These are phyloP conservation scores for Leucopsar rothschildi DNA, from an alignment of 2,113 vertebrate genomes.

Conservation along the genomic window DNA sequence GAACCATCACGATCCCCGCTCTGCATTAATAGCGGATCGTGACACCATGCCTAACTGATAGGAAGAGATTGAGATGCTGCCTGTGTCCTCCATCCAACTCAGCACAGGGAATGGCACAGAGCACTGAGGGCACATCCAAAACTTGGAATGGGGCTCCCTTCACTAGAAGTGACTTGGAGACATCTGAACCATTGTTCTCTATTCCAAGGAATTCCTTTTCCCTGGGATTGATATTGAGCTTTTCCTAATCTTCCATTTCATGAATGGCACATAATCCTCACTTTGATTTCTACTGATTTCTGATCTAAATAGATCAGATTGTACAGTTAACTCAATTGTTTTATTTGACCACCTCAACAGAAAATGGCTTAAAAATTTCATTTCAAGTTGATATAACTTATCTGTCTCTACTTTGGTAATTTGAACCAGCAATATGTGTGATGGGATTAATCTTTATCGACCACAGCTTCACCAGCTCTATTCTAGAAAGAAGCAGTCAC, in stretches of 20 bases:
- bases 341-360: neutral
- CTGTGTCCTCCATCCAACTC: neutral
- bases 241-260: neutral
- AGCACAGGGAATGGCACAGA: neutral
- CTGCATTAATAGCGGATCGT: too few species aligned
- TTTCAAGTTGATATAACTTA: neutral
- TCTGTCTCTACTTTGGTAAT: neutral
- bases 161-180: neutral
- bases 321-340: neutral
- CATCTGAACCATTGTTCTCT: neutral
- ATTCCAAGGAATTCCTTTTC: neutral
- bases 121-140: neutral
- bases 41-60: neutral
- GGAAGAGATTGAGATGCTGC: neutral
- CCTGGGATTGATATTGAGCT: neutral
- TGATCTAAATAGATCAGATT: neutral
- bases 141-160: neutral
- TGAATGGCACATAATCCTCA: fast-evolving
- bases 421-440: neutral
- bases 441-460: neutral
- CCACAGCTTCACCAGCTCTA: neutral
- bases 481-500: neutral
- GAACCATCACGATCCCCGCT: too few species aligned
- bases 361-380: neutral
- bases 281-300: neutral